Percentiles rank a stretch among this genome's conserved stretches.
Conservation (phyloP, 2,113 vertebrate genomes). For the Gymnarchus niloticus region DNA sequence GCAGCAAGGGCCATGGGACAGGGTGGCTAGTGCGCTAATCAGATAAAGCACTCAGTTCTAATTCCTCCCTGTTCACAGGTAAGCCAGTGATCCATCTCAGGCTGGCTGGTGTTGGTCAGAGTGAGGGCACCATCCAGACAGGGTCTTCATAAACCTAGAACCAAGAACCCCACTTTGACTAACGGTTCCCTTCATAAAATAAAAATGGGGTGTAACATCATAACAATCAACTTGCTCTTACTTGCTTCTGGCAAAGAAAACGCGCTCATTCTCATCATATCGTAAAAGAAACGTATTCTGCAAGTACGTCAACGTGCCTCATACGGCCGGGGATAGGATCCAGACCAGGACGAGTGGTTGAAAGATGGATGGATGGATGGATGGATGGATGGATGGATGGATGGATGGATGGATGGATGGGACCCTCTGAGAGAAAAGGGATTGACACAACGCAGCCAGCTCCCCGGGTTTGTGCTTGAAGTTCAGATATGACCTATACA, state of each 20-base stretch:
- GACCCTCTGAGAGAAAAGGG: not conserved
- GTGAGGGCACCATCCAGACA: conserved; percentile 32
- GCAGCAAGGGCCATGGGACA: no score
- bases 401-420: no score
- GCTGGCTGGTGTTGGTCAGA: conserved; percentile 35
- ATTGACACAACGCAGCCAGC: not conserved
- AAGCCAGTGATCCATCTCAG: conserved; percentile 21
- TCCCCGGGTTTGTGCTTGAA: not conserved
- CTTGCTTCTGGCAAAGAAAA: not conserved
- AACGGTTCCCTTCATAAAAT: not conserved
- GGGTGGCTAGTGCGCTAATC: conserved; percentile 11
- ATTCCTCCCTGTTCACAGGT: conserved; percentile 30
- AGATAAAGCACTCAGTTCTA: not conserved
- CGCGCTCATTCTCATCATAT: not conserved
- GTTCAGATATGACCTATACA: not conserved
- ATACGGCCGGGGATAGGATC: no score
- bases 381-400: no score
- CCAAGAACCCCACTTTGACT: conserved; percentile 11
- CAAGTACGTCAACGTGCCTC: no score
- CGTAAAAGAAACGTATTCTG: not conserved
- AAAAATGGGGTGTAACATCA: not conserved
- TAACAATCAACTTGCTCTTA: not conserved
- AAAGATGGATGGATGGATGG: no score
- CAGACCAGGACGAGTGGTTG: no score
- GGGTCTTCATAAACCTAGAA: conserved; percentile 33